Percentiles rank a stretch among this genome's conserved stretches.
Evolutionary conservation across 2,113 vertebrate species (phyloP).

Genomic region (Datnioides undecimradiatus): DNA sequence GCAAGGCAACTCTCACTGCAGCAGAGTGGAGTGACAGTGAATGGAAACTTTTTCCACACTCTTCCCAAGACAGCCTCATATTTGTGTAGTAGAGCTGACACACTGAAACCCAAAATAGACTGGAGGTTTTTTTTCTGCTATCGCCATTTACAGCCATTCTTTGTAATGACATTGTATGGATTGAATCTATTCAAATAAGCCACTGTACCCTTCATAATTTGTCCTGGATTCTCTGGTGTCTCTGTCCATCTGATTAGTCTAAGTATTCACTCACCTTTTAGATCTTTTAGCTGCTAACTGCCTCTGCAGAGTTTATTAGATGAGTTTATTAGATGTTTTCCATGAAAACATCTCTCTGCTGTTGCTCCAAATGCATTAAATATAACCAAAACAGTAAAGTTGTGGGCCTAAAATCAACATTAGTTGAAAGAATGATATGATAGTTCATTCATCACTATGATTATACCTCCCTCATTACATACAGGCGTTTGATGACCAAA

Average conservation of each 20-base stretch:
- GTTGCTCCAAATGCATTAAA: accelerated
- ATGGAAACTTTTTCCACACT: conserved; percentile 71
- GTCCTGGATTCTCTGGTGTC: conserved; percentile 9
- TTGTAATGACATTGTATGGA: conserved; percentile 63
- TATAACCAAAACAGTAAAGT: background rate
- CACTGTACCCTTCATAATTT: conserved; percentile 30
- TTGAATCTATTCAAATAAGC: conserved; percentile 46
- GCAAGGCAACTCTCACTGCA: conserved; percentile 67
- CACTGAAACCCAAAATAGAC: conserved; percentile 69
- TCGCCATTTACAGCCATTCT: conserved; percentile 52
- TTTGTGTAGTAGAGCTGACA: conserved; percentile 72
- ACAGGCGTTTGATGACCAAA: background rate
- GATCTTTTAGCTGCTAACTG: background rate
- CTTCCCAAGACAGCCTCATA: conserved; percentile 65
- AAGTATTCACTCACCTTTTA: background rate
- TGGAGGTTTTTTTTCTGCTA: background rate
- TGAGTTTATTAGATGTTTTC: background rate
- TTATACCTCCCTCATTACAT: background rate
- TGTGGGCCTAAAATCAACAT: background rate
- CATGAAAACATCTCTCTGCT: background rate
- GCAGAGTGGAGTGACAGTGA: conserved; percentile 75
- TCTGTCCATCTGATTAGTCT: background rate
- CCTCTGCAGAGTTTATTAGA: background rate
- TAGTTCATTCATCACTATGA: background rate
- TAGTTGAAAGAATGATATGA: background rate